phyloP scores from a whole-genome alignment of 1,140 invertebrate genomes.

The Drosophila burlai region DNA sequence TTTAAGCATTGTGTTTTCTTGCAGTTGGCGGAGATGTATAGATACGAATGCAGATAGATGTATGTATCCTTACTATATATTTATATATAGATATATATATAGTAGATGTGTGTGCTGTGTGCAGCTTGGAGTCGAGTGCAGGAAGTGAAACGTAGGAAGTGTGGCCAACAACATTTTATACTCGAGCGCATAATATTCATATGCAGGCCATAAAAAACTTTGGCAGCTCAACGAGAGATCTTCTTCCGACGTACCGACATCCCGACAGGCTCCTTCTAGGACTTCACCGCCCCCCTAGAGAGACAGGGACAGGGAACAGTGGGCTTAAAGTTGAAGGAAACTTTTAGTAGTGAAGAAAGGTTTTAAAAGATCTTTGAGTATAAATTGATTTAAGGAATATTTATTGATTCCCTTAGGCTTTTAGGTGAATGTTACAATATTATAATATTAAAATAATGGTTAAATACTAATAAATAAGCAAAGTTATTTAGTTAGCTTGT shows the following conservation, averaged over 20 bases:
- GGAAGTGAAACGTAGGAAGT: constrained; percentile 83
- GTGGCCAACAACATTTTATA: constrained; percentile 83
- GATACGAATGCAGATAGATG: constrained; percentile 50
- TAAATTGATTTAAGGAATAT: background rate
- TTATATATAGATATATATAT: background rate
- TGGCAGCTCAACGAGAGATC: constrained; percentile 82
- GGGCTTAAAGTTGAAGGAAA: constrained; percentile 4
- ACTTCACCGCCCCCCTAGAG: constrained; percentile 1
- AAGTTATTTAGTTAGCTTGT: background rate
- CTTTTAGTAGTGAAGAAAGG: background rate
- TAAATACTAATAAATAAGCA: background rate
- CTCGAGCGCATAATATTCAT: constrained; percentile 83
- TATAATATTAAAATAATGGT: background rate
- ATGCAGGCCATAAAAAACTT: constrained; percentile 83
- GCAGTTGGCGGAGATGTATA: constrained; percentile 47
- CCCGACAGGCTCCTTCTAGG: constrained; percentile 8
- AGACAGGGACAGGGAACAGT: constrained; percentile 19
- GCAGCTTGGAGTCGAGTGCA: constrained; percentile 64
- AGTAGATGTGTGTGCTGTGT: constrained; percentile 32
- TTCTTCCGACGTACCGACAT: constrained; percentile 55
- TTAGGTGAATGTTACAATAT: background rate
- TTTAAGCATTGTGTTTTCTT: constrained; percentile 62
- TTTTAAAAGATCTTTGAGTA: background rate
- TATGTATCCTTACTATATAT: constrained; percentile 8
- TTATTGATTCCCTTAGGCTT: background rate